phyloP scores from a whole-genome alignment of 2,113 vertebrate species.

The Octodon degus region DNA sequence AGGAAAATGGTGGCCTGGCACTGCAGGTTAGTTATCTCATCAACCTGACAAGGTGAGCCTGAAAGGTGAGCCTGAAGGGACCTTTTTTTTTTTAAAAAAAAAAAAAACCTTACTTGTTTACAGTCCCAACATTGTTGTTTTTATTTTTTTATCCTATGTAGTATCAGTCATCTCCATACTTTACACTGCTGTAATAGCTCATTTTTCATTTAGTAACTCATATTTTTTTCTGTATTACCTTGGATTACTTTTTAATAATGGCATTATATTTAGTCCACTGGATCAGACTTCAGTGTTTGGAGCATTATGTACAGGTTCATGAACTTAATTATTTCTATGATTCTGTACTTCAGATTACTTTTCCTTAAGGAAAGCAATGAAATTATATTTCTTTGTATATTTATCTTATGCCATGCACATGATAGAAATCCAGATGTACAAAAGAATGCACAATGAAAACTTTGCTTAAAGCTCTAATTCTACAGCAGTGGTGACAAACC shows the following conservation, averaged over 20 bases:
- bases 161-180: background rate
- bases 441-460: background rate
- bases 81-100: background rate
- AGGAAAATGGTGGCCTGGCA: background rate
- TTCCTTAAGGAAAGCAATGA: conserved; percentile 32
- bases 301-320: background rate
- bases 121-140: background rate
- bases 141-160: background rate
- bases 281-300: conserved; percentile 37
- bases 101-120: conserved; percentile 12
- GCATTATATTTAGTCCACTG: conserved; percentile 17
- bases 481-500: background rate
- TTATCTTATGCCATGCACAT: background rate
- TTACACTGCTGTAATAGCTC: background rate
- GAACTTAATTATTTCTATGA: background rate
- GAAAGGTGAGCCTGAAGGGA: background rate
- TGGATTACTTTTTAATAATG: conserved; percentile 39
- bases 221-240: conserved; percentile 35
- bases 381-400: background rate
- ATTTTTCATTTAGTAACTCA: conserved; percentile 45
- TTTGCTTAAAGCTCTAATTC: background rate
- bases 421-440: conserved; percentile 25
- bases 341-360: conserved; percentile 44
- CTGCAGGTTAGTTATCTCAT: background rate
- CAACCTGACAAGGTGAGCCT: background rate